phyloP scores from a whole-genome alignment of 2,888 invertebrate species.

The Mythimna albipuncta region DNA sequence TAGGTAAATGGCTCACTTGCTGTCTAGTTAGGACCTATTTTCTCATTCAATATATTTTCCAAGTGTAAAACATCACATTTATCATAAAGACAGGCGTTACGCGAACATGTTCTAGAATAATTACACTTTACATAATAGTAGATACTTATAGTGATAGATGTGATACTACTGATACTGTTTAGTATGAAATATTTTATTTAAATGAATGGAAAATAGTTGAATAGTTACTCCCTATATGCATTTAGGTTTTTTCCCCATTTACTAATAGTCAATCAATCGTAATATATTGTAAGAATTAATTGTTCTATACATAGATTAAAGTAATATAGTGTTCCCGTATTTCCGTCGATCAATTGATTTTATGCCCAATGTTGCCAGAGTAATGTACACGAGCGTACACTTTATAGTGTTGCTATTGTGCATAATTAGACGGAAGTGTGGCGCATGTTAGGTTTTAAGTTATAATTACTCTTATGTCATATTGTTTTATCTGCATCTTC shows the following conservation, averaged over 20 bases:
- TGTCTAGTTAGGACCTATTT: constrained; percentile 69
- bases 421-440: constrained; percentile 72
- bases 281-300: constrained; percentile 72
- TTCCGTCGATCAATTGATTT: constrained; percentile 73
- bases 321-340: constrained; percentile 74
- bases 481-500: constrained; percentile 70
- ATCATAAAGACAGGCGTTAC: constrained; percentile 48
- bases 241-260: constrained; percentile 81
- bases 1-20: constrained; percentile 69
- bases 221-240: constrained; percentile 80
- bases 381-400: constrained; percentile 60
- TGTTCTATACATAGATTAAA: constrained; percentile 71
- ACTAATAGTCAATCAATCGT: constrained; percentile 76
- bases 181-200: constrained; percentile 77
- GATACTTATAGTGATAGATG: constrained; percentile 78
- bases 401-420: constrained; percentile 59
- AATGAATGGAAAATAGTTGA: constrained; percentile 77
- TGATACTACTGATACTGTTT: constrained; percentile 79
- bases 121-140: constrained; percentile 67
- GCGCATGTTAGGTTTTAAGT: constrained; percentile 73
- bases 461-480: constrained; percentile 69
- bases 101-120: constrained; percentile 61
- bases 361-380: constrained; percentile 78
- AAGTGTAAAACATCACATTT: constrained; percentile 62
- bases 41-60: constrained; percentile 61